phyloP scores from a whole-genome alignment of 2,113 vertebrate species.

The Acanthochromis polyacanthus region DNA sequence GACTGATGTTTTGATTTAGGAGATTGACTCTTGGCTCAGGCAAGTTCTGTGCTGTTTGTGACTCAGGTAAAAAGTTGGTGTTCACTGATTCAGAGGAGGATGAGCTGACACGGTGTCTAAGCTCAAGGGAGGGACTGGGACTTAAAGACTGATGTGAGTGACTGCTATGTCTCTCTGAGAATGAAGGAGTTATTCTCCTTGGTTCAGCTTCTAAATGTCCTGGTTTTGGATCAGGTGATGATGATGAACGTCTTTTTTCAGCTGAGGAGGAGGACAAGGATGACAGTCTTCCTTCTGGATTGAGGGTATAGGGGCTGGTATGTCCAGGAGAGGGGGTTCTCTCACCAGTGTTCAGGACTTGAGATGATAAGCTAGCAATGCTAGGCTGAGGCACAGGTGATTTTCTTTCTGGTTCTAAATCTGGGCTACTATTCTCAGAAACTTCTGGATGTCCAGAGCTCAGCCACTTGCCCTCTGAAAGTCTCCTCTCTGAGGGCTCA shows the following conservation, averaged over 20 bases:
- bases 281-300: constrained; percentile 42
- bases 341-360: constrained; percentile 26
- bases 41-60: constrained; percentile 12
- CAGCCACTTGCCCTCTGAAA: constrained; percentile 13
- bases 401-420: constrained; percentile 48
- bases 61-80: constrained; percentile 20
- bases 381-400: constrained; percentile 32
- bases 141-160: constrained; percentile 44
- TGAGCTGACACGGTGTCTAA: constrained; percentile 40
- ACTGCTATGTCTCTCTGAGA: constrained; percentile 48
- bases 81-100: constrained; percentile 46
- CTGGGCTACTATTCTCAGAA: constrained; percentile 30
- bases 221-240: constrained; percentile 37
- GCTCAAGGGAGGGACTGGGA: constrained; percentile 57
- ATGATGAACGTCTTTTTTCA: constrained; percentile 58
- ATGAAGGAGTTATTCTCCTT: constrained; percentile 45
- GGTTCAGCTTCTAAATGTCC: constrained; percentile 41
- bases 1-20: constrained; percentile 46
- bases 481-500: constrained; percentile 21
- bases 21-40: constrained; percentile 19
- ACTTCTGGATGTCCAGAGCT: constrained; percentile 29
- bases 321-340: constrained; percentile 61
- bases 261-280: constrained; percentile 61
- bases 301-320: constrained; percentile 35
- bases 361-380: constrained; percentile 18